These are phyloP conservation scores for Schizaphis graminum DNA, from an alignment of 2,888 invertebrate species.

Conservation along the genomic window DNA sequence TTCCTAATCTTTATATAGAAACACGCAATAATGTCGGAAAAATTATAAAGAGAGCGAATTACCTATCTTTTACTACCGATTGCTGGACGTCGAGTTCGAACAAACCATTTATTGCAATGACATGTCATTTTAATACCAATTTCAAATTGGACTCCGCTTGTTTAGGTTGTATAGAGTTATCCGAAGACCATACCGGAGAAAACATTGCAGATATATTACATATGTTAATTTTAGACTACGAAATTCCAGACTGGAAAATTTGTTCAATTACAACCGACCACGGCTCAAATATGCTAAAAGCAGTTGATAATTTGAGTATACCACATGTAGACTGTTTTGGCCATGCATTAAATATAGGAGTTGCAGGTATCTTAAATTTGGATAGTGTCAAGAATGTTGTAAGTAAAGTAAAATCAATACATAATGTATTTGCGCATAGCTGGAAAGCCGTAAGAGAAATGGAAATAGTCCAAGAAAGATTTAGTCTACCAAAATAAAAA, in stretches of 20 bases:
- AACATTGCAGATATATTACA: neutral
- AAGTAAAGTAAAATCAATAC: neutral
- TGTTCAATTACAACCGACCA: neutral
- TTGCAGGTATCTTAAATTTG: neutral
- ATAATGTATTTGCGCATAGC: neutral
- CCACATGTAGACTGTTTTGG: constrained; percentile 13
- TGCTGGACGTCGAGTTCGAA: constrained; percentile 23
- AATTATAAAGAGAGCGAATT: neutral
- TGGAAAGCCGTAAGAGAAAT: neutral
- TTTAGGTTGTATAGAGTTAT: constrained; percentile 19
- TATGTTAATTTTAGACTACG: neutral
- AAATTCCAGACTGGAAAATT: no score
- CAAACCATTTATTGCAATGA: constrained; percentile 17
- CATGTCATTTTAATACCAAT: neutral
- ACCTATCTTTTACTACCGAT: neutral
- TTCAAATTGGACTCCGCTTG: neutral
- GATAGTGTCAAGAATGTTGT: no score
- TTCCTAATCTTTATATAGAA: neutral
- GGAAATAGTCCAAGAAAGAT: neutral
- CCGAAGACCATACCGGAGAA: no score
- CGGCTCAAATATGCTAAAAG: neutral
- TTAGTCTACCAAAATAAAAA: neutral
- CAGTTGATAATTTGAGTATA: neutral
- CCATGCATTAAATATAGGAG: neutral
- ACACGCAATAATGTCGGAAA: neutral